A percentile compares a stretch with the other conserved stretches of the same genome.
Conservation (phyloP, 2,797 vertebrate species). For the Parauchenoglanis ngamensis region DNA sequence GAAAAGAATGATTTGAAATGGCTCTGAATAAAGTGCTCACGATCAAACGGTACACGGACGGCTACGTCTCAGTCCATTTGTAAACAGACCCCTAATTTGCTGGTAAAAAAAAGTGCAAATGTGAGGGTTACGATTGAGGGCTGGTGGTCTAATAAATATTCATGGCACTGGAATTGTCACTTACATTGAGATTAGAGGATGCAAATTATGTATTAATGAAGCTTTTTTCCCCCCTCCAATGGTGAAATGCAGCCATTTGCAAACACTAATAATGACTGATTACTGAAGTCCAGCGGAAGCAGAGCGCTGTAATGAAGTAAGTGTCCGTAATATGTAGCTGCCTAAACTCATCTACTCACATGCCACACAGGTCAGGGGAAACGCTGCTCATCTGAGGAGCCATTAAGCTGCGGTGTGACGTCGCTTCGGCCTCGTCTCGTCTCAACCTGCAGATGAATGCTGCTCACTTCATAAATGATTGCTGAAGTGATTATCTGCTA, state of each 20-base stretch:
- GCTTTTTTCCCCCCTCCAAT: not conserved
- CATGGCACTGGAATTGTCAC: constrained; percentile 53
- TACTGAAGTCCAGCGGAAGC: constrained; percentile 27
- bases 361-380: constrained; percentile 9
- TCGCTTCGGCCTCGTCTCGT: constrained; percentile 13
- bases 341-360: constrained; percentile 15
- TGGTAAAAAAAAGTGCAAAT: constrained; percentile 64
- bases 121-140: constrained; percentile 61
- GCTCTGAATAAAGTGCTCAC: constrained; percentile 51
- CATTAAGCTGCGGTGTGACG: constrained; percentile 5
- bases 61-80: constrained; percentile 49
- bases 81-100: constrained; percentile 60
- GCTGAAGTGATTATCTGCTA: constrained; percentile 7
- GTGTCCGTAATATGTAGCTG: constrained; percentile 38
- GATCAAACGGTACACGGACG: constrained; percentile 47
- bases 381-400: constrained; percentile 4
- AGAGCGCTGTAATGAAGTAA: constrained; percentile 37
- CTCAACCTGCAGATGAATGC: constrained; percentile 22
- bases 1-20: constrained; percentile 37
- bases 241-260: constrained; percentile 8
- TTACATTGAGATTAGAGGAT: constrained; percentile 48
- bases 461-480: constrained; percentile 26
- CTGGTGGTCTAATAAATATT: constrained; percentile 69
- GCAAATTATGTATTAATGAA: constrained; percentile 52
- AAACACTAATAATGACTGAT: constrained; percentile 51